Evolutionary conservation across 2,888 invertebrate genomes (phyloP).

Genomic region (Cephus nigrinus): DNA sequence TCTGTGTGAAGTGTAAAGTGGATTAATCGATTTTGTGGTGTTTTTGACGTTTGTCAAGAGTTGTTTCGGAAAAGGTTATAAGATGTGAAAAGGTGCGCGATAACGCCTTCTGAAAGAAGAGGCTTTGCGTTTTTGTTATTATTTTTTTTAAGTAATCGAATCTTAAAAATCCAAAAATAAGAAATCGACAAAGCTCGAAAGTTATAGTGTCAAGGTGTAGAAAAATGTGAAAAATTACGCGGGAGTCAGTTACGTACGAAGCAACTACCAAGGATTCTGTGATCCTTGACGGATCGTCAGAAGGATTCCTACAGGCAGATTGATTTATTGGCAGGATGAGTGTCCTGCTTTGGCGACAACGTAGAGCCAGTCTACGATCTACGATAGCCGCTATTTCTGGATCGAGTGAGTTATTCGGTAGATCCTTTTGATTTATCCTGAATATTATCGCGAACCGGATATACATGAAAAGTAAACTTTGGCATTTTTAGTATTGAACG

Average conservation of each 20-base stretch:
- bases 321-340: slow-evolving; percentile 41
- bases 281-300: neutral
- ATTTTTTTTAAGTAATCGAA: neutral
- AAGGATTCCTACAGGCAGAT: neutral
- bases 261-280: neutral
- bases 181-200: neutral
- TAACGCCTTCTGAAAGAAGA: neutral
- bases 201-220: neutral
- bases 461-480: neutral
- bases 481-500: rapidly evolving
- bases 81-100: neutral
- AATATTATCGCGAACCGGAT: neutral
- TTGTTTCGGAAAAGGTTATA: neutral
- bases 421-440: neutral
- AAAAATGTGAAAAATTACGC: neutral
- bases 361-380: slow-evolving; percentile 43
- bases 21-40: neutral
- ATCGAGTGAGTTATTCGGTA: slow-evolving; percentile 41
- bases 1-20: neutral
- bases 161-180: neutral
- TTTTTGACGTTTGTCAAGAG: neutral
- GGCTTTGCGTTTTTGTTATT: neutral
- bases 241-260: neutral
- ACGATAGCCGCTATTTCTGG: slow-evolving; percentile 29
- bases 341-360: slow-evolving; percentile 57